These are phyloP conservation scores for Aradus depressus DNA, from an alignment of 2,888 invertebrate species.

Conservation along the genomic window DNA sequence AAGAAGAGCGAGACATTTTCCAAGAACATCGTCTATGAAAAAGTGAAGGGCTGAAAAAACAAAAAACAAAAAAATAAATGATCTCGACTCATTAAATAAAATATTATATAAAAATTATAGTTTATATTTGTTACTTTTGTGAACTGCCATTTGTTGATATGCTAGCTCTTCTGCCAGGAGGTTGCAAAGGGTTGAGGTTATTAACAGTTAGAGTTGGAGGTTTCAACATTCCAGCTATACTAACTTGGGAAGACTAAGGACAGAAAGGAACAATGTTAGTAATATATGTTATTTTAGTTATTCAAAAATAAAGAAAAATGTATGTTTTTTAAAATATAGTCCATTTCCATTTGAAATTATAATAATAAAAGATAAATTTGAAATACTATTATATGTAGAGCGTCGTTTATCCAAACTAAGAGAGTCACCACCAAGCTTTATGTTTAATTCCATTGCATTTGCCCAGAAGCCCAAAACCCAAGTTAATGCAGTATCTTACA, in stretches of 20 bases:
- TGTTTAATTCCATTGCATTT: no score
- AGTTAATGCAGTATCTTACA: no score
- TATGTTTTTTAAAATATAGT: neutral
- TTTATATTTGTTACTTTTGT: conserved; percentile 24
- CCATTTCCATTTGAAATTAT: neutral
- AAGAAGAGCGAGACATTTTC: conserved; percentile 61
- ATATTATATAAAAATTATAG: neutral
- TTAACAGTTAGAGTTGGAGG: conserved; percentile 44
- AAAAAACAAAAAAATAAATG: neutral
- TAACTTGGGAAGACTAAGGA: conserved; percentile 43
- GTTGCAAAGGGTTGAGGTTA: conserved; percentile 36
- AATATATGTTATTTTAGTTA: no score
- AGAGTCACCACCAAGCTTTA: no score
- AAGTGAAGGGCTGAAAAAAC: conserved; percentile 24
- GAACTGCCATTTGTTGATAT: conserved; percentile 22
- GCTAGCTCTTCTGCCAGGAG: conserved; percentile 25
- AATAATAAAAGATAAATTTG: neutral
- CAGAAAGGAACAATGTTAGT: no score
- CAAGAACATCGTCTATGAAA: conserved; percentile 54
- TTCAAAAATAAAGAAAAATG: conserved; percentile 11
- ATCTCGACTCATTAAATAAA: neutral
- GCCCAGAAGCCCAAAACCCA: no score
- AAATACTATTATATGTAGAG: no score
- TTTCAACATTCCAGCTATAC: conserved; percentile 55
- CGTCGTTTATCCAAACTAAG: no score